Conservation (phyloP, 2,888 invertebrate species). For the Spisula subtruncata region DNA sequence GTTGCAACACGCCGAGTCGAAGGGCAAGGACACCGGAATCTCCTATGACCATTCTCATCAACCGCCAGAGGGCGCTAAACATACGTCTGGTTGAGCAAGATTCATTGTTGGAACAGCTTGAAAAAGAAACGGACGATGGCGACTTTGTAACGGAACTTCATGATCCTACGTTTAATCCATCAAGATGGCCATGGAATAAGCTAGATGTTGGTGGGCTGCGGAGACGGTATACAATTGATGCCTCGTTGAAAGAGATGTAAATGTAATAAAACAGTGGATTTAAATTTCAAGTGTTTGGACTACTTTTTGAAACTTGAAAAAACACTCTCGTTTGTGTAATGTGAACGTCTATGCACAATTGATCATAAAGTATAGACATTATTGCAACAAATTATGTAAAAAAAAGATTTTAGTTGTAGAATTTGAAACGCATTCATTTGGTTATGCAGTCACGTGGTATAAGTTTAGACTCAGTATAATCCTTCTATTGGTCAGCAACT, state of each 20-base stretch:
- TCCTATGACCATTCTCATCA: slow-evolving; percentile 57
- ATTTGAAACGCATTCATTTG: no score
- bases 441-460: no score
- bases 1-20: slow-evolving; percentile 38
- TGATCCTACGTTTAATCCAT: slow-evolving; percentile 59
- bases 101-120: slow-evolving; percentile 60
- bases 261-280: neutral
- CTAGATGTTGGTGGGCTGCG: slow-evolving; percentile 51
- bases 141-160: slow-evolving; percentile 62
- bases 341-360: no score
- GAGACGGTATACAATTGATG: slow-evolving; percentile 64
- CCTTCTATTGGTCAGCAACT: no score
- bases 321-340: no score
- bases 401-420: no score
- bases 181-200: slow-evolving; percentile 62
- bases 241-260: slow-evolving; percentile 53
- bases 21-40: slow-evolving; percentile 55
- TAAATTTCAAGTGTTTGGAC: no score
- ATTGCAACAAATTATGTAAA: no score
- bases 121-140: slow-evolving; percentile 54
- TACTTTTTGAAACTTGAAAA: no score
- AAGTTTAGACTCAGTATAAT: no score
- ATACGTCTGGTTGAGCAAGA: slow-evolving; percentile 61
- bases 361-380: no score
- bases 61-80: slow-evolving; percentile 53